phyloP scores from a whole-genome alignment of 2,797 vertebrate genomes.

The Adrianichthys oophorus region DNA sequence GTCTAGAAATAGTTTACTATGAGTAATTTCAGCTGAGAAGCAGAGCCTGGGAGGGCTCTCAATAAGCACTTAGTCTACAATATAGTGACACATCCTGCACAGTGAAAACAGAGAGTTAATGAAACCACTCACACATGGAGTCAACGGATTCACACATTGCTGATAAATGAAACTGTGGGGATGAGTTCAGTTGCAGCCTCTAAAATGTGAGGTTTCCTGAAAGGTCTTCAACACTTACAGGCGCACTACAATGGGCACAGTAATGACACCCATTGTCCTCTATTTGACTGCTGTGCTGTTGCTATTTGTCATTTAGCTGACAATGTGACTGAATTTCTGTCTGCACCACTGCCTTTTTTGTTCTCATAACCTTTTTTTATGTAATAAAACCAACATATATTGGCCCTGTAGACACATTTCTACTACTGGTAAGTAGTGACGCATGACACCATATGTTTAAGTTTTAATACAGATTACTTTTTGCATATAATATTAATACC shows the following conservation, averaged over 20 bases:
- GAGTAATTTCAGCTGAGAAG: constrained; percentile 52
- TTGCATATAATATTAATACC: too few species aligned
- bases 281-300: constrained; percentile 21
- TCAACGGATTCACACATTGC: constrained; percentile 45
- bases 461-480: too few species aligned
- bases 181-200: constrained; percentile 54
- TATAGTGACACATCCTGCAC: constrained; percentile 45
- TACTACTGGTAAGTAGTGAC: too few species aligned
- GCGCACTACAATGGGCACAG: constrained; percentile 51
- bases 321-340: constrained; percentile 11
- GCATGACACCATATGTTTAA: too few species aligned
- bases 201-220: constrained; percentile 57
- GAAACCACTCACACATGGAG: constrained; percentile 43
- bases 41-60: constrained; percentile 49
- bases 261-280: constrained; percentile 48
- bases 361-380: not conserved
- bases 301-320: not conserved
- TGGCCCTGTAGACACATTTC: too few species aligned
- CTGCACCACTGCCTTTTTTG: constrained; percentile 1
- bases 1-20: constrained; percentile 52
- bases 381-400: too few species aligned
- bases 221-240: constrained; percentile 38
- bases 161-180: constrained; percentile 58
- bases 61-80: constrained; percentile 54
- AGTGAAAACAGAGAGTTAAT: constrained; percentile 59